Percentiles rank a stretch among this genome's conserved stretches.
phyloP scores from a whole-genome alignment of 2,113 vertebrate genomes.

The Ariopsis seemanni region DNA sequence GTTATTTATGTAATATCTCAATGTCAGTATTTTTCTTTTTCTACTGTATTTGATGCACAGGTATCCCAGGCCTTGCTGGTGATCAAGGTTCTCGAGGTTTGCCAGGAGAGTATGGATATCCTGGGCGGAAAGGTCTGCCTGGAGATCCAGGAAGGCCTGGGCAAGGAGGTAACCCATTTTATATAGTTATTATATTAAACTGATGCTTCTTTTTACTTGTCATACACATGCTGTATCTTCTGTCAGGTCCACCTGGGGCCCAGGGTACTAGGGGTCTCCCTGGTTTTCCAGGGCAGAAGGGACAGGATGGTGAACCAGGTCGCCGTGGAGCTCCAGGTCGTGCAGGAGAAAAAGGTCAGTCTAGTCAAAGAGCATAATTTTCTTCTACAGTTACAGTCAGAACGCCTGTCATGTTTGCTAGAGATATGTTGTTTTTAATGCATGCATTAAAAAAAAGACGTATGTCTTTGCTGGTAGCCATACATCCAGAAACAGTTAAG shows the following conservation, averaged over 20 bases:
- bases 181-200: not conserved
- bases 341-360: slow-evolving; percentile 80
- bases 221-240: not conserved
- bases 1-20: not conserved
- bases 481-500: not conserved
- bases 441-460: not conserved
- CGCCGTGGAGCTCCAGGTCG: slow-evolving; percentile 68
- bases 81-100: slow-evolving; percentile 77
- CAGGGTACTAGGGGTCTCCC: slow-evolving; percentile 74
- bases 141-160: slow-evolving; percentile 83
- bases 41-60: slow-evolving; percentile 65
- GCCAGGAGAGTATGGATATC: slow-evolving; percentile 74
- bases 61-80: slow-evolving; percentile 74
- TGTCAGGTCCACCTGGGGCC: slow-evolving; percentile 78
- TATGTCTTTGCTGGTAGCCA: not conserved
- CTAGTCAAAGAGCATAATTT: not conserved
- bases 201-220: not conserved
- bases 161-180: slow-evolving; percentile 71
- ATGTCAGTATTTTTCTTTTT: not conserved
- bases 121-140: slow-evolving; percentile 76
- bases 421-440: not conserved
- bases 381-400: not conserved
- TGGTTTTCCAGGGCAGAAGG: slow-evolving; percentile 78
- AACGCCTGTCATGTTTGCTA: not conserved
- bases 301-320: slow-evolving; percentile 76